phyloP scores from a whole-genome alignment of 2,113 vertebrate species.

The Cathartes aura region DNA sequence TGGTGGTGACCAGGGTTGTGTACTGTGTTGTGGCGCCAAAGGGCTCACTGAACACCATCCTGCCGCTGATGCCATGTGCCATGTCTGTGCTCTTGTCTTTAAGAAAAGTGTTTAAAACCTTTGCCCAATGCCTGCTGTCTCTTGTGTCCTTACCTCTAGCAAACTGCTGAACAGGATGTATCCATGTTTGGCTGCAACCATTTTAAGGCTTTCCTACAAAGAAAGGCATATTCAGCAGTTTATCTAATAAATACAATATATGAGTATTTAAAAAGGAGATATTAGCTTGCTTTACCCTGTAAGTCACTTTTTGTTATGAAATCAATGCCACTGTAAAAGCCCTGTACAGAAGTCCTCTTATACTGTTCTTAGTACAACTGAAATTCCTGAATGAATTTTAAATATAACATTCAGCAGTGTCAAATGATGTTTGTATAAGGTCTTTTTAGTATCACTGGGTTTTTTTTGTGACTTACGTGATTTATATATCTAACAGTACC shows the following conservation, averaged over 20 bases:
- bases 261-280: not conserved
- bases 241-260: not conserved
- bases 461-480: not conserved
- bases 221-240: not conserved
- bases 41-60: not conserved
- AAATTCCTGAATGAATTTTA: not conserved
- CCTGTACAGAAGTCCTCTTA: not conserved
- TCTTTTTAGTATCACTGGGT: not conserved
- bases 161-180: constrained; percentile 85
- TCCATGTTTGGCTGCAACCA: constrained; percentile 79
- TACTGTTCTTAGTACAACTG: not conserved
- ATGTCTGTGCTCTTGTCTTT: not conserved
- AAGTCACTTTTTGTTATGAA: not conserved
- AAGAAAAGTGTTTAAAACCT: not conserved
- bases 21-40: not conserved
- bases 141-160: constrained; percentile 80
- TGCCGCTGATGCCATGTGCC: not conserved
- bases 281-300: not conserved
- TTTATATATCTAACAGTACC: not conserved
- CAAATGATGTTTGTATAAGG: not conserved
- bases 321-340: not conserved
- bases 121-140: not conserved
- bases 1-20: not conserved
- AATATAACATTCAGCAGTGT: not conserved
- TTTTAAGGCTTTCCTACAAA: constrained; percentile 81